These are phyloP conservation scores for Erpobdella octoculata DNA, from an alignment of 2,888 invertebrate species.

Conservation along the genomic window DNA sequence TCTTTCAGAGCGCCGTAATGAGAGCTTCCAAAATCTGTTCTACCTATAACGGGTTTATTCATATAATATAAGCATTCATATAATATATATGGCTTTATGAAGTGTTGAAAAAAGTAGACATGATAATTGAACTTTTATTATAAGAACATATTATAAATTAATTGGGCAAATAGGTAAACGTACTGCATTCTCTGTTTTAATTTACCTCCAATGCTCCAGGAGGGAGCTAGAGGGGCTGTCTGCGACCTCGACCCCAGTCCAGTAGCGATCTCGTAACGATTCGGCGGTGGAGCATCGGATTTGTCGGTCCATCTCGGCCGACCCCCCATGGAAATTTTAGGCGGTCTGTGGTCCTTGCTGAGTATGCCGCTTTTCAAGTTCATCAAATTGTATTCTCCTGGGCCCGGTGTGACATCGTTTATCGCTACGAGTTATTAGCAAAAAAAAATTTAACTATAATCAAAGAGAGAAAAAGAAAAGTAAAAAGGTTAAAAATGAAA, in stretches of 20 bases:
- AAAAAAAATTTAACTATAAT: background rate
- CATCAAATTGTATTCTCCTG: conserved; percentile 35
- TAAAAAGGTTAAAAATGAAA: background rate
- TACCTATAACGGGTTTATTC: no score
- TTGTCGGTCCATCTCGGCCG: conserved; percentile 25
- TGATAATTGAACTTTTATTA: background rate
- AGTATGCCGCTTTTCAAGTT: conserved; percentile 29
- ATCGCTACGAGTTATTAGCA: background rate
- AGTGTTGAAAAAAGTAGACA: no score
- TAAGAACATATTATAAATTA: background rate
- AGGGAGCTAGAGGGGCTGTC: conserved; percentile 26
- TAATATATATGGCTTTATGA: no score
- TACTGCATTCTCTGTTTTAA: background rate
- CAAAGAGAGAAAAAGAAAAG: background rate
- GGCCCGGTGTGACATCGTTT: conserved; percentile 34
- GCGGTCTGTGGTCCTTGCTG: conserved; percentile 28
- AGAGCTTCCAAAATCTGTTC: conserved; percentile 28
- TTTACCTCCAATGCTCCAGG: conserved; percentile 26
- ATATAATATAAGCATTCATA: no score
- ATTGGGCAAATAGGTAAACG: background rate
- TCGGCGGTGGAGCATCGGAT: conserved; percentile 35
- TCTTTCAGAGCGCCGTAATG: conserved; percentile 27
- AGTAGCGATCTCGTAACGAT: conserved; percentile 29
- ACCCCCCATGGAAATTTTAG: conserved; percentile 31
- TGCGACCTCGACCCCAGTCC: conserved; percentile 27